These are phyloP conservation scores for Sinopyrophorus schimmeli DNA, from an alignment of 2,888 invertebrate species.

Conservation along the genomic window DNA sequence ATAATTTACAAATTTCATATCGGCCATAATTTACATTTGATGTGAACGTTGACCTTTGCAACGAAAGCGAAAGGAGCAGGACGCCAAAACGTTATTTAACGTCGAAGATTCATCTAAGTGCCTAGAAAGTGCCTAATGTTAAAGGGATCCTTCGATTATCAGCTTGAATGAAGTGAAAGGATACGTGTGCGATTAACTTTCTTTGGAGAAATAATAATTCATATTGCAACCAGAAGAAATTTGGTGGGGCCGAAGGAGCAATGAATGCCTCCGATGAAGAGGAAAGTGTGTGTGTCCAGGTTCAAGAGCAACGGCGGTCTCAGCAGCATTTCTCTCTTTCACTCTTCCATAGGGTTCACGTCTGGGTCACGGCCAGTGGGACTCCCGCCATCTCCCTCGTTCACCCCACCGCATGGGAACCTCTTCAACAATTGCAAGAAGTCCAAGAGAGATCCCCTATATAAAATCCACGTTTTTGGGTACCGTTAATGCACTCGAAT, in stretches of 20 bases:
- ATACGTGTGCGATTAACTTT: conserved; percentile 33
- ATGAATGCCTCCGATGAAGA: conserved; percentile 25
- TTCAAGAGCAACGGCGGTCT: conserved; percentile 29
- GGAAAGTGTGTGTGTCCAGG: conserved; percentile 25
- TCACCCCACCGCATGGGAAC: conserved; percentile 32
- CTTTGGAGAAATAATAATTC: conserved; percentile 32
- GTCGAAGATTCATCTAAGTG: no score
- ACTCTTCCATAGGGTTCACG: conserved; percentile 31
- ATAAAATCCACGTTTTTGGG: conserved; percentile 35
- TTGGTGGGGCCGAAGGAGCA: conserved; percentile 6
- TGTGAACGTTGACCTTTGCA: no score
- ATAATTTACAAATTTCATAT: no score
- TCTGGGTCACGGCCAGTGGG: conserved; percentile 38
- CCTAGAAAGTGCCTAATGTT: conserved; percentile 31
- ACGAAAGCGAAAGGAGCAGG: conserved; percentile 14
- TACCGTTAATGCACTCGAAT: conserved; percentile 29
- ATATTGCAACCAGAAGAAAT: conserved; percentile 20
- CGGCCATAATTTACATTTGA: no score
- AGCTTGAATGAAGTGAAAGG: conserved; percentile 36
- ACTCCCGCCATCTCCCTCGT: conserved; percentile 29
- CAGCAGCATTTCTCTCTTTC: conserved; percentile 37
- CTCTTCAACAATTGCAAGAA: conserved; percentile 26
- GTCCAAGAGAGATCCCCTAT: conserved; percentile 27
- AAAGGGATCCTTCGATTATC: conserved; percentile 34
- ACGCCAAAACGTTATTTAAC: no score